Evolutionary conservation across 2,113 vertebrate species (phyloP), one percentile per base, ranked within the genome.

Genomic region (Ptychochromis oligacanthus): DNA sequence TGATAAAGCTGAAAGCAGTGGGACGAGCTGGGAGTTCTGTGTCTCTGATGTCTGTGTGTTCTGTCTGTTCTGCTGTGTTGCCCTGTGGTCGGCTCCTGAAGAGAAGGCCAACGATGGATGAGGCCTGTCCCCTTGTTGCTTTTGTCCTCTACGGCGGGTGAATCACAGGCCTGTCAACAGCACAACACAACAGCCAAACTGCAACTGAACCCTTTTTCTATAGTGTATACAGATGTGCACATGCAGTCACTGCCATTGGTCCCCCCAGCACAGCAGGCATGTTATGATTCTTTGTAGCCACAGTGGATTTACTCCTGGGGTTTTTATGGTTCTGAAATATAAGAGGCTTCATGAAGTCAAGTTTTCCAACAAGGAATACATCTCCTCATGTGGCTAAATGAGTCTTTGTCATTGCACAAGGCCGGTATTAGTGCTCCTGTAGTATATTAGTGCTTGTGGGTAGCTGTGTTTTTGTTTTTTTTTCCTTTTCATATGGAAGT

Each of bases 11-110:
- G 80, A 87, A 90, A 89, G 89, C 87, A 59, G 77, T 36, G 83
- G 88, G 88, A 87, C 85, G 31, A 84, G 86, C 85, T 90, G 89
- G 91, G 93, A 93, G 91, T 91, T 93, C 83, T 89, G 77, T 60
- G 84, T 83, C 89, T 93, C 90, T 92, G 90, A 91, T 89, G 87
- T 90, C 80, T 89, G 86, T 91, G 92, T 92, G 91, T 92, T 92
- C 82, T 83, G 91, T 84, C 88, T 87, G 85, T 80, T 91, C 65
- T 54, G 78, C 60, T 54, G 77, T 17, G 84, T 87, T 88, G 90
- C 90, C 91, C 92, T 81, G 89, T 91, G 90, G 82, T 93, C 86
- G 28, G 31, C 74, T 92, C 88, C 87, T 80, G 77, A 80, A 78
- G 84, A 88, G 87, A 70, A 79, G 89, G 88, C 83, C 84, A 77